Base-by-base conservation (phyloP, 2,113 vertebrate species). In the Phocoena sinus region DNA sequence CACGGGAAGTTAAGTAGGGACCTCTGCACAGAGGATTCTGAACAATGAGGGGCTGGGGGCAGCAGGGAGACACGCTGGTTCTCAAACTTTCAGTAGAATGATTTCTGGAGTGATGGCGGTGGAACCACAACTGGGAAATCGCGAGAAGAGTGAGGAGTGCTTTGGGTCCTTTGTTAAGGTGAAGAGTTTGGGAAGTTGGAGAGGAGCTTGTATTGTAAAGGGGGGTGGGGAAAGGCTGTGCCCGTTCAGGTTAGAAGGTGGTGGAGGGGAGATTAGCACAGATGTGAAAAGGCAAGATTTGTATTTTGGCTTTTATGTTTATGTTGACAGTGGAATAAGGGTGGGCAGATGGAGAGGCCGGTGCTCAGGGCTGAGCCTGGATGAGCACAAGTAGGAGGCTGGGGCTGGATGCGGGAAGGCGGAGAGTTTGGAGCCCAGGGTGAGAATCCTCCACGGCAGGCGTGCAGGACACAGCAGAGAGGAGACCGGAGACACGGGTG, bases 1-100 rank as follows among this genome's bases (percentile, higher is more conserved):
- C 13, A 10, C 0, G 15, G 28, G 14, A 38, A 63, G 50, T 17
- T 20, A 25, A 71, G 13, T 0, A 0, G 9, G 6, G 47, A 5
- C 2, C 7, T 28, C 20, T 44, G 62, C 9, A 15, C 20, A 33
- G 56, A 31, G 36, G n/a, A 9, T 17, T 63, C 36, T 33, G 50
- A 70, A 21, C 17, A 33, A 13, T 28, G 21, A 15, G 12, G 6
- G 3, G 23, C n/a, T 36, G 20, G 5, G 12, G 0, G 25, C 13
- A 26, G 8, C 79, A 44, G 56, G 15, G 38, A 17, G 14, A 1
- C 33, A 6, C 2, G 15, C 4, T 33, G 50, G 26, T 1, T 36
- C 15, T 23, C 20, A 15, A 8, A 36, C 7, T 63, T 14, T n/a
- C 9, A 12, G 4, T 38, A n/a, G 20, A 79, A 6, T 17, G 38